A percentile compares a stretch with the other conserved stretches of the same genome.
These are phyloP conservation scores for Catharus ustulatus DNA, from an alignment of 2,797 vertebrate genomes.

Conservation along the genomic window DNA sequence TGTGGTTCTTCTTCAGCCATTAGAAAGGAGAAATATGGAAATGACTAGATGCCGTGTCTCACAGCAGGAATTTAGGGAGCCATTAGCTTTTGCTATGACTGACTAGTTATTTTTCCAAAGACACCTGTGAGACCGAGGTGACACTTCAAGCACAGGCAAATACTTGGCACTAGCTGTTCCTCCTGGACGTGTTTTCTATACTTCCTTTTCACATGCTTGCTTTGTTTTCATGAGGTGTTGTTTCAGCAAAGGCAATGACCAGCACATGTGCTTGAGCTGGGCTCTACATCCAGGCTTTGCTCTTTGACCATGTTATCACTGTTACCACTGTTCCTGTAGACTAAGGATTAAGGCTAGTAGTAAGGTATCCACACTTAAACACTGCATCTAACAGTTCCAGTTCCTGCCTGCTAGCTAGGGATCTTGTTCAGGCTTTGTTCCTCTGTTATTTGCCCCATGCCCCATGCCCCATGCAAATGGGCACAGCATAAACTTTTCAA, in stretches of 20 bases:
- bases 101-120: not conserved
- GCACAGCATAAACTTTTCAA: not conserved
- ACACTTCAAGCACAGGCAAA: not conserved
- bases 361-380: not conserved
- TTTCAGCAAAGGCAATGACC: not conserved
- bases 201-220: not conserved
- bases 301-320: not conserved
- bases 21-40: not conserved
- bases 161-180: not conserved
- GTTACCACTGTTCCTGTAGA: not conserved
- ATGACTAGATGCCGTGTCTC: not conserved
- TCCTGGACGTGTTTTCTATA: not conserved
- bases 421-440: not conserved
- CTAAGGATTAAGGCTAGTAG: not conserved
- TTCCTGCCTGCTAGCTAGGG: not conserved
- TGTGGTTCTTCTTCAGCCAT: not conserved
- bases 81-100: not conserved
- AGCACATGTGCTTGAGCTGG: rapidly evolving
- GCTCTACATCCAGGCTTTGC: not conserved
- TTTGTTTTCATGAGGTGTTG: not conserved
- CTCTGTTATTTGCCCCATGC: not conserved
- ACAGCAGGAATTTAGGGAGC: not conserved
- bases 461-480: rapidly evolving
- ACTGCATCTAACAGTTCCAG: not conserved
- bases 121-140: not conserved